Evolutionary conservation across 2,797 vertebrate species (phyloP).

Genomic region (Tolypeutes matacus): DNA sequence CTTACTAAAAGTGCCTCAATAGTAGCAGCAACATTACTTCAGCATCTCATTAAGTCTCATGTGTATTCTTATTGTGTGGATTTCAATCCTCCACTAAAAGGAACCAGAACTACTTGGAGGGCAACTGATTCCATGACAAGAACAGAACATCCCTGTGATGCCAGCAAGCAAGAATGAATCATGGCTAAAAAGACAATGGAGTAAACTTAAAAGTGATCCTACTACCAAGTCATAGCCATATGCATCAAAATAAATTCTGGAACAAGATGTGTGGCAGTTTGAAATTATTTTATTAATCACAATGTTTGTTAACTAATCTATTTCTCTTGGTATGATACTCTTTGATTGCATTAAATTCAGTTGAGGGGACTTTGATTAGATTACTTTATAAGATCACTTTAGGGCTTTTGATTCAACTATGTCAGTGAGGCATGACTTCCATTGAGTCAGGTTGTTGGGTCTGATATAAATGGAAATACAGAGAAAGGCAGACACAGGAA

Average conservation of each 20-base stretch:
- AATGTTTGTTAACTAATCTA: too few relatives aligned
- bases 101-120: background rate
- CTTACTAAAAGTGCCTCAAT: slow-evolving; percentile 13
- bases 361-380: too few relatives aligned
- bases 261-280: background rate
- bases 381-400: too few relatives aligned
- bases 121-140: background rate
- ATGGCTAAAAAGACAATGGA: background rate
- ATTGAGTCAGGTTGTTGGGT: too few relatives aligned
- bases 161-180: background rate
- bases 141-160: background rate
- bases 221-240: background rate
- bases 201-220: slow-evolving; percentile 34
- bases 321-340: too few relatives aligned
- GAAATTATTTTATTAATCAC: too few relatives aligned
- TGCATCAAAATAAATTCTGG: background rate
- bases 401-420: too few relatives aligned
- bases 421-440: too few relatives aligned
- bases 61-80: background rate
- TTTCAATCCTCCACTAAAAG: background rate
- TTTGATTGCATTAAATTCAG: too few relatives aligned
- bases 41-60: background rate
- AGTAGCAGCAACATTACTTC: background rate
- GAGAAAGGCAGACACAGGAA: too few relatives aligned
- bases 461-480: too few relatives aligned